Conservation (phyloP, 2,888 invertebrate species). For the Hirtodrosophila cameraria region DNA sequence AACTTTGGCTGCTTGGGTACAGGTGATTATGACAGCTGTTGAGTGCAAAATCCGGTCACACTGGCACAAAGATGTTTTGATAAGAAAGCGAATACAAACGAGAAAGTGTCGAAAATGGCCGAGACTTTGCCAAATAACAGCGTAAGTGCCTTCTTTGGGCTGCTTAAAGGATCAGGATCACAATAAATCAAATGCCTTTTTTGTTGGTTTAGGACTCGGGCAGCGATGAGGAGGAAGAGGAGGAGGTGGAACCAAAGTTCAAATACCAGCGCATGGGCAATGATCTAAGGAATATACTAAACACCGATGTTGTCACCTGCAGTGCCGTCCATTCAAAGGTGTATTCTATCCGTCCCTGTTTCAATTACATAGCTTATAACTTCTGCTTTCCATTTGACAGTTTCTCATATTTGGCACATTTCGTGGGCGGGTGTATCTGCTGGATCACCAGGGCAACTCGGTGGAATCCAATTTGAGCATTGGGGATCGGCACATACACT, state of each 20-base stretch:
- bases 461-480: conserved; percentile 85
- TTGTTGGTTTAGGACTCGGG: conserved; percentile 54
- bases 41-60: conserved; percentile 31
- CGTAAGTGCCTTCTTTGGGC: conserved; percentile 22
- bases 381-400: conserved; percentile 82
- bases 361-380: background rate
- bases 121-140: conserved; percentile 38
- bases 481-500: conserved; percentile 87
- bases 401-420: conserved; percentile 97
- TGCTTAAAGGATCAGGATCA: background rate
- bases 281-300: conserved; percentile 92
- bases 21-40: conserved; percentile 36
- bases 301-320: conserved; percentile 94
- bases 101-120: conserved; percentile 31
- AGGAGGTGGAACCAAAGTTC: conserved; percentile 92
- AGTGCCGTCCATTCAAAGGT: conserved; percentile 97
- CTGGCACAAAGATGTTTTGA: conserved; percentile 42
- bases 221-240: conserved; percentile 83
- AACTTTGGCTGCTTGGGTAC: background rate
- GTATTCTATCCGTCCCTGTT: background rate
- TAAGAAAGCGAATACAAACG: conserved; percentile 32
- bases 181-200: background rate
- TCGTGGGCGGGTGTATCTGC: conserved; percentile 94
- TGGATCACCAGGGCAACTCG: conserved; percentile 96
- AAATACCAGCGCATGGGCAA: conserved; percentile 95